Conservation (phyloP, 2,113 vertebrate species). For the Pedionomus torquatus region DNA sequence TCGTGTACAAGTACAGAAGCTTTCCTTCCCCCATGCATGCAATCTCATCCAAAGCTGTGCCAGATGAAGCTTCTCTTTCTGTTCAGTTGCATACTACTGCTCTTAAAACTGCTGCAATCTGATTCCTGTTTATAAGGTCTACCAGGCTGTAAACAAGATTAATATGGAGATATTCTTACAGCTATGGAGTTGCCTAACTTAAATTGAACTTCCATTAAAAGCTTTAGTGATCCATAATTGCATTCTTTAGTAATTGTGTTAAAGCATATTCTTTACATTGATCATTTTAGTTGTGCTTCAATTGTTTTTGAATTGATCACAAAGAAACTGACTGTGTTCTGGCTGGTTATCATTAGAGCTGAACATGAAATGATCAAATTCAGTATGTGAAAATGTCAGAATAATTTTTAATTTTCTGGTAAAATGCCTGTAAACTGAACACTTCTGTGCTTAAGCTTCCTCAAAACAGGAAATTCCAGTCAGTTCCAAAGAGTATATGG, state of each 20-base stretch:
- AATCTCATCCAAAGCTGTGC: background rate
- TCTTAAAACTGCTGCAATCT: background rate
- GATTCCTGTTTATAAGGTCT: background rate
- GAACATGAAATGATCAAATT: background rate
- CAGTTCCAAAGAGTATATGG: background rate
- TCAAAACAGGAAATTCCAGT: background rate
- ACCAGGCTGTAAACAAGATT: constrained; percentile 3
- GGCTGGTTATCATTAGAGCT: background rate
- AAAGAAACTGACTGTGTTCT: background rate
- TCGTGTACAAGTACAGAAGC: background rate
- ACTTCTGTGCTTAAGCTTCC: background rate
- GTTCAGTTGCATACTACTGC: background rate
- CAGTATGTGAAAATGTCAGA: background rate
- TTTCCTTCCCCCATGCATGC: background rate
- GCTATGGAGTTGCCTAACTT: background rate
- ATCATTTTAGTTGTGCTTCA: constrained; percentile 40
- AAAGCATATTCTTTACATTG: constrained; percentile 25
- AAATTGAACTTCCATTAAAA: constrained; percentile 11
- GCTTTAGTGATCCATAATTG: constrained; percentile 23
- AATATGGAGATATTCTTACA: background rate
- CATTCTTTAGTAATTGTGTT: constrained; percentile 26
- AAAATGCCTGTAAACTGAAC: background rate
- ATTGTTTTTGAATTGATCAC: constrained; percentile 51
- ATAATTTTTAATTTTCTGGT: background rate
- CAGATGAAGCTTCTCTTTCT: background rate